phyloP scores from a whole-genome alignment of 2,797 vertebrate genomes.

The Kryptolebias ocellatus region DNA sequence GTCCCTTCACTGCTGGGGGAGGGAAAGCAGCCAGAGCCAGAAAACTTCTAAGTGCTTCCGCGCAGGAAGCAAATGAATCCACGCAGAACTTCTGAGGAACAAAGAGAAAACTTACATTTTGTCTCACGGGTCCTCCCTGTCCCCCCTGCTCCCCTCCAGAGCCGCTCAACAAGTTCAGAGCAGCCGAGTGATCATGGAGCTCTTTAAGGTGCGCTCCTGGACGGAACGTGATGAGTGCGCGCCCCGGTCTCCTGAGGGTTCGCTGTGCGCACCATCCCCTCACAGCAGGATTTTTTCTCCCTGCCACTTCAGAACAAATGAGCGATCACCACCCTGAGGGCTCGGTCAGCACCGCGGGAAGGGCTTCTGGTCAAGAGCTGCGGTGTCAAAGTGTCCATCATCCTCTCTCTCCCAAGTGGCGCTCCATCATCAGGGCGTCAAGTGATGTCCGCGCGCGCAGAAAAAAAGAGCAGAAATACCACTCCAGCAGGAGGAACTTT shows the following conservation, averaged over 20 bases:
- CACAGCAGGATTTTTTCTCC: slow-evolving; percentile 49
- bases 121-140: neutral
- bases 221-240: slow-evolving; percentile 78
- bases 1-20: neutral
- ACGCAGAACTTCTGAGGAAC: slow-evolving; percentile 38
- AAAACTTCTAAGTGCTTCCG: neutral
- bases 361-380: slow-evolving; percentile 52
- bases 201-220: slow-evolving; percentile 76
- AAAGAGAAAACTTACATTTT: slow-evolving; percentile 62
- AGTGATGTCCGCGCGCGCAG: neutral
- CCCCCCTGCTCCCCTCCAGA: slow-evolving; percentile 30
- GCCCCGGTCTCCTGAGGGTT: slow-evolving; percentile 73
- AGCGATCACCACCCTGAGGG: slow-evolving; percentile 70
- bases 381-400: slow-evolving; percentile 74
- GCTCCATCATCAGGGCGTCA: slow-evolving; percentile 66
- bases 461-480: neutral
- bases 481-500: slow-evolving; percentile 16
- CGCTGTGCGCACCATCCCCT: slow-evolving; percentile 71
- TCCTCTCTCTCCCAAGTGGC: slow-evolving; percentile 59
- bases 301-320: slow-evolving; percentile 75
- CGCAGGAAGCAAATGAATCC: neutral
- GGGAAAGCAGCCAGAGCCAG: slow-evolving; percentile 3
- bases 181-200: slow-evolving; percentile 63
- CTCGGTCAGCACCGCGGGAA: slow-evolving; percentile 69
- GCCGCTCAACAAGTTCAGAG: slow-evolving; percentile 82